A percentile compares a stretch with the other conserved stretches of the same genome.
Evolutionary conservation across 2,888 invertebrate species (phyloP).

Genomic region (Coenonympha arcania): DNA sequence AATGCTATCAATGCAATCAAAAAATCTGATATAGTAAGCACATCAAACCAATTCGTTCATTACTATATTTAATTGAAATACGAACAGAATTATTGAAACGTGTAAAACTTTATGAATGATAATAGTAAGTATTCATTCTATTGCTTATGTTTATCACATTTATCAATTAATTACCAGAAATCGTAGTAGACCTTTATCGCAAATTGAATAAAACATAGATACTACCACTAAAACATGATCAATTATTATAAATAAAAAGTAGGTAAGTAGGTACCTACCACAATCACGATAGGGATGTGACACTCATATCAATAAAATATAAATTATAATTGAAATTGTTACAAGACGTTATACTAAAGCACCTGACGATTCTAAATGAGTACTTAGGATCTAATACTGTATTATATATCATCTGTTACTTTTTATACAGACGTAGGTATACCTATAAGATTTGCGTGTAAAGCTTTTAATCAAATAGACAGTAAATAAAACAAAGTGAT

Average conservation of each 20-base stretch:
- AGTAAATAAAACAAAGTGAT: too few relatives aligned
- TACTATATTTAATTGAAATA: too few relatives aligned
- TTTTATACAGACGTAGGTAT: not conserved
- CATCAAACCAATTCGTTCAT: too few relatives aligned
- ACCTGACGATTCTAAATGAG: not conserved
- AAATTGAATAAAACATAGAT: slow-evolving; percentile 9
- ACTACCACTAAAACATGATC: slow-evolving; percentile 15
- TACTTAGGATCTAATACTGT: too few relatives aligned
- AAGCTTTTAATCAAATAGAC: too few relatives aligned
- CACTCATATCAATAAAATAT: slow-evolving; percentile 11
- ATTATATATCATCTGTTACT: too few relatives aligned
- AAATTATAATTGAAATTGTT: slow-evolving; percentile 13
- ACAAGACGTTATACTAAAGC: slow-evolving; percentile 2
- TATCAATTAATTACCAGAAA: not conserved
- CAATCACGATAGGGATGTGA: slow-evolving; percentile 14
- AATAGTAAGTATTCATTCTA: not conserved
- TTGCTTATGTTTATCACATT: too few relatives aligned
- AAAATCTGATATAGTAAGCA: too few relatives aligned
- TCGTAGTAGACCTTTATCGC: slow-evolving; percentile 1
- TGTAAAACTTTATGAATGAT: not conserved
- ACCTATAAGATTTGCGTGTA: too few relatives aligned
- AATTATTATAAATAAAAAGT: slow-evolving; percentile 15
- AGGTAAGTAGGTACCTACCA: slow-evolving; percentile 1
- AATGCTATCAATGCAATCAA: too few relatives aligned
- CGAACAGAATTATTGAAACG: too few relatives aligned